Evolutionary conservation across 2,888 invertebrate species (phyloP), one percentile per base, ranked within the genome.

Genomic region (Rotaria macrura): DNA sequence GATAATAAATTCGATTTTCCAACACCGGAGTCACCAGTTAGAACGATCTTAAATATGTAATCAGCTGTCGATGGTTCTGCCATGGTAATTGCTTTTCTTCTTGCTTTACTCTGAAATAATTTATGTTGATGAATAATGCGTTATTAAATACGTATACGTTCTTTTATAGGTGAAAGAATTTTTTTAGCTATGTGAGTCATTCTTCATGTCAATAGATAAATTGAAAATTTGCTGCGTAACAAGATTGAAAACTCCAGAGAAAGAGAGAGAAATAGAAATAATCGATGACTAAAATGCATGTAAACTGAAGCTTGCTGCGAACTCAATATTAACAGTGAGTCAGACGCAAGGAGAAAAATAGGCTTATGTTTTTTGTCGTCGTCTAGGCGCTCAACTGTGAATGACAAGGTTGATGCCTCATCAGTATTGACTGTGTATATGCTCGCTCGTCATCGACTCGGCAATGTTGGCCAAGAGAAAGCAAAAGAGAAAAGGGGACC

Each of bases 1-100:
- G 98, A 98, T 88, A 99, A 93, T 89, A 99, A 93, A 93, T 99
- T 99, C 93, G 96, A 97, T 93, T 99, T 99, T 89, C 99, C 99
- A 90, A 99, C 99, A 87, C 99, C 99, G 87, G 98, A 98, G 92
- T 99, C 99, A 89, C 99, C 99, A 93, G 99, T 99, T 92, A 99
- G 93, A 89, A 99, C 99, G 92, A 99, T 99, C 99, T 93, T 87
- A 95, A 94, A 91, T 84, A 84, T 84, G 34, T 52, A 84, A 38
- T 84, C 84, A 84, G 84, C 79, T 40, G 43, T n/a, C 9, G 79
- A 40, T 43, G 79, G 25, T n/a, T 40, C 6, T 79, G 40, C 79
- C 79, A 79, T 79, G 7, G 5, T 43, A 7, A 10, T 29, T 29
- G 10, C 14, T 65, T 6, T 14, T 65, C 2, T 65, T 29, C 34